Base-by-base conservation (phyloP, 2,797 vertebrate genomes). In the Eidolon dupreanum region DNA sequence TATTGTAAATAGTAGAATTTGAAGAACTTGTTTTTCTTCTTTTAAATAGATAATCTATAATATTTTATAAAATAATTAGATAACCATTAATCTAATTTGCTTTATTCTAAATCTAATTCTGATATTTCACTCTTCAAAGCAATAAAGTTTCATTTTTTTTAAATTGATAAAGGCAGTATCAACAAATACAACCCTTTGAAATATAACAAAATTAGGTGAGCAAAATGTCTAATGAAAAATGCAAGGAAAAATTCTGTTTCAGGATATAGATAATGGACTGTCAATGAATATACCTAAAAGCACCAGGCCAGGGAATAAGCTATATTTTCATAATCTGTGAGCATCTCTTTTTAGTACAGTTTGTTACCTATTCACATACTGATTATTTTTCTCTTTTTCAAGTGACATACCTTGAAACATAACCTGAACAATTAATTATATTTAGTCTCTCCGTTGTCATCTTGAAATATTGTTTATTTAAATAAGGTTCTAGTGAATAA, bases 391-490 rank as follows among this genome's bases (percentile, higher is more conserved):
- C 17, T 75, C 28, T 2, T 43, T 70, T 84, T 82, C 49, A 55
- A 82, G 9, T 77, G 22, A 84, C 26, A 81, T 8, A 66, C 31
- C 93, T 0, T 33, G 33, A 33, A 75, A 20, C 53, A 49, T 89
- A 83, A 82, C 6, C 36, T 95, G 13, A 92, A 82, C 77, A 51
- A 91, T 61, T 88, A 46, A 83, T 88, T 92, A 55, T 53, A 90
- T 53, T 75, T 71, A 43, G 1, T 81, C 3, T 92, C 10, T 83
- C n/a, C n/a, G 20, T 55, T 93, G 57, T 91, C 20, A 49, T 36
- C 33, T 90, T 88, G 68, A 96, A 93, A 94, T 68, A 84, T 10
- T 26, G 33, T 83, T 86, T 20, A 93, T 92, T 94, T 66, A 88
- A 85, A 84, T 20, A 0, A 51, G 8, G 10, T 71, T 93, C 95